Evolutionary conservation across 2,797 vertebrate species (phyloP).

Genomic region (Urosaurus nigricauda): DNA sequence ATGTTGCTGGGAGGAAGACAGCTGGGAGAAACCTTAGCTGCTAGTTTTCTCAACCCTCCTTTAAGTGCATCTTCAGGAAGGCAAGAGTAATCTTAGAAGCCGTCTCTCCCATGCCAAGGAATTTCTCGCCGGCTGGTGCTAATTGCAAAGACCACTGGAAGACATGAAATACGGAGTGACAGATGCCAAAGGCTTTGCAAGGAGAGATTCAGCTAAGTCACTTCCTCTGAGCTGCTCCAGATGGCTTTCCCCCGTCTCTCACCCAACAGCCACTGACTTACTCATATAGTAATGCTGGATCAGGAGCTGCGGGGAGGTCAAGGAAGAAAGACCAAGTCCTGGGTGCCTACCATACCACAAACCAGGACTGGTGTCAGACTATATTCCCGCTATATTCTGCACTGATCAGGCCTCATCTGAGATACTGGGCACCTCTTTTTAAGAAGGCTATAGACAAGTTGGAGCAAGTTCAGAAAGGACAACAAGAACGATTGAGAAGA

Average conservation of each 20-base stretch:
- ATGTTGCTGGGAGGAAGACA: neutral
- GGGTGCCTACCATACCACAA: too few relatives aligned
- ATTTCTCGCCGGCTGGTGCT: neutral
- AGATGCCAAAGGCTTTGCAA: neutral
- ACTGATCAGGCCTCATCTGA: too few relatives aligned
- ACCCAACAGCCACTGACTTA: neutral
- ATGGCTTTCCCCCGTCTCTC: neutral
- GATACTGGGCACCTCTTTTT: too few relatives aligned
- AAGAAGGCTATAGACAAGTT: too few relatives aligned
- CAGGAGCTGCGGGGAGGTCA: too few relatives aligned
- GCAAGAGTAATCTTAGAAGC: neutral
- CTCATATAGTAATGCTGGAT: neutral
- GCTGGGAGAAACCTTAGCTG: neutral
- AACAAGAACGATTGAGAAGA: too few relatives aligned
- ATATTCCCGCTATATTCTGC: too few relatives aligned
- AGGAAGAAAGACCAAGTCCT: too few relatives aligned
- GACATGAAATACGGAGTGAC: neutral
- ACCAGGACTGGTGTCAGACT: too few relatives aligned
- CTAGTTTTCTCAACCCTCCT: neutral
- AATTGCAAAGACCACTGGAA: neutral
- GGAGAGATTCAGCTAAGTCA: neutral
- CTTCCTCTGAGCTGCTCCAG: neutral
- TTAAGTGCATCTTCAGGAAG: neutral
- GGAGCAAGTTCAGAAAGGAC: too few relatives aligned
- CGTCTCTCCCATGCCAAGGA: neutral